Conservation (phyloP, 53 echinoderm and acorn worm genomes). For the Temnopleurus reevesii region DNA sequence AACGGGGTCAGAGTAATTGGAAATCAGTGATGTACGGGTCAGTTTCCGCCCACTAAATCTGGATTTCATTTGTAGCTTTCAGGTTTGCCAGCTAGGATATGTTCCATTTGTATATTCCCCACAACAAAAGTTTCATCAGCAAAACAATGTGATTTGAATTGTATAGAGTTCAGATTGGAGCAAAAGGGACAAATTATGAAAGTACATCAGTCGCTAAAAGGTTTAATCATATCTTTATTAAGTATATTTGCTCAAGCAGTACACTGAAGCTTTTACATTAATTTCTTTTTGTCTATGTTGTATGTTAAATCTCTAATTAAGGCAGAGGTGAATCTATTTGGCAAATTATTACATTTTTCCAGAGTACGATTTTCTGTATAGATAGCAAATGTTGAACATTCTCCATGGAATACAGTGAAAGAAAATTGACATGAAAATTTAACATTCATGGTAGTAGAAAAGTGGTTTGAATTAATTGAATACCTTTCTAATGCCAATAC, state of each 20-base stretch:
- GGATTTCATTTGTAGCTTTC: neutral
- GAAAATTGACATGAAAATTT: too few relatives aligned
- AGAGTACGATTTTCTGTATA: too few relatives aligned
- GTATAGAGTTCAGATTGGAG: neutral
- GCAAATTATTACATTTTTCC: too few relatives aligned
- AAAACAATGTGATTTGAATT: neutral
- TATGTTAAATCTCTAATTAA: too few relatives aligned
- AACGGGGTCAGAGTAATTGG: neutral
- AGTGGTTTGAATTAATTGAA: too few relatives aligned
- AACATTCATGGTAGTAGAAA: too few relatives aligned
- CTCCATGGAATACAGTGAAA: too few relatives aligned
- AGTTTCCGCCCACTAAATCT: neutral
- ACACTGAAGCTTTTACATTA: neutral
- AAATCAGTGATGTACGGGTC: slow-evolving; percentile 9
- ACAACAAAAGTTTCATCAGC: neutral
- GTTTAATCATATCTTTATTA: neutral
- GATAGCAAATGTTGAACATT: too few relatives aligned
- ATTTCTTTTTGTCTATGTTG: neutral
- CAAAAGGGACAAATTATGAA: neutral
- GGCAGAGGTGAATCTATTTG: too few relatives aligned
- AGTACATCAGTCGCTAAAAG: neutral
- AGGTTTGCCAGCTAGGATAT: neutral
- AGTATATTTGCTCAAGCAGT: neutral
- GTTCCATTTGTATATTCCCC: neutral
- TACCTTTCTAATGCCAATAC: too few relatives aligned